A percentile compares a stretch with the other conserved stretches of the same genome.
phyloP scores from a whole-genome alignment of 53 echinoderm and acorn worm genomes.

The Henricia sp. region DNA sequence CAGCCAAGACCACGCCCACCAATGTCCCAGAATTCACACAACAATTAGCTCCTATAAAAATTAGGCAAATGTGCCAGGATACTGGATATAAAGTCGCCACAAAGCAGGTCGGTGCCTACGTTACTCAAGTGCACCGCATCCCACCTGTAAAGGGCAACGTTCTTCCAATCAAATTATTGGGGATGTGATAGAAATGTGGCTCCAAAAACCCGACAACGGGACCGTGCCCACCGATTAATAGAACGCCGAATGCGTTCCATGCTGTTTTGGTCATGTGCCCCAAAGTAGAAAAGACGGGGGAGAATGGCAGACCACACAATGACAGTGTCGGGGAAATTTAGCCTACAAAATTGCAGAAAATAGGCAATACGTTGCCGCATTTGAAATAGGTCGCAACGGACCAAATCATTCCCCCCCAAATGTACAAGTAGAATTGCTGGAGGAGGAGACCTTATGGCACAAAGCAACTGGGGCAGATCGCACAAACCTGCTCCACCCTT shows the following conservation, averaged over 20 bases:
- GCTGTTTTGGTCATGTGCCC: not conserved
- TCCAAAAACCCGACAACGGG: no score
- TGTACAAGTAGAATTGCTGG: not conserved
- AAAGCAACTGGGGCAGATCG: not conserved
- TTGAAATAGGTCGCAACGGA: not conserved
- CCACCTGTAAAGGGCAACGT: not conserved
- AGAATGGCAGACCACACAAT: constrained; percentile 23
- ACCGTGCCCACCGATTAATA: constrained; percentile 11
- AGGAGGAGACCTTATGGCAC: not conserved
- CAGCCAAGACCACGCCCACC: no score
- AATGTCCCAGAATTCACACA: no score
- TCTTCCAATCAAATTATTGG: not conserved
- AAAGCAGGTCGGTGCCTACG: no score
- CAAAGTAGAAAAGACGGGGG: constrained; percentile 2
- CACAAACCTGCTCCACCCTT: not conserved
- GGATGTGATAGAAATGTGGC: not conserved
- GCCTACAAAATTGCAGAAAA: not conserved
- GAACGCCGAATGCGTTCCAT: constrained; percentile 11
- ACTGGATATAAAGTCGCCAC: no score
- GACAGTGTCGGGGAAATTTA: not conserved
- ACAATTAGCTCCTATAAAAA: no score
- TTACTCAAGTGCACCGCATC: constrained; percentile 18
- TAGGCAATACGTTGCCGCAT: not conserved
- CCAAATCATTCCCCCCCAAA: constrained; percentile 7
- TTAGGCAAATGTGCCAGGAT: no score